Base-by-base conservation (phyloP, 2,888 invertebrate genomes). In the Nymphalis polychloros region DNA sequence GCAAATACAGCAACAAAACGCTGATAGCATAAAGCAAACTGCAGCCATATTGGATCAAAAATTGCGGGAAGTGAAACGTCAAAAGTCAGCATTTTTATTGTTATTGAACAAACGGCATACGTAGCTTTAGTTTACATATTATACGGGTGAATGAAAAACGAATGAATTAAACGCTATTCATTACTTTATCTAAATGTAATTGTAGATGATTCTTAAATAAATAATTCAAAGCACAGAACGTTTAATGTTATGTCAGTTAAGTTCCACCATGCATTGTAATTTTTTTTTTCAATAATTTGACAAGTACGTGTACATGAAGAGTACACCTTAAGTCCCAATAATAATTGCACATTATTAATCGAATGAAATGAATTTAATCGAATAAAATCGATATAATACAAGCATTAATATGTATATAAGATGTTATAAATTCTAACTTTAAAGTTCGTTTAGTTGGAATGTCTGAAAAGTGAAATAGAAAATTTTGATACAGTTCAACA, bases 41-140 rank as follows among this genome's bases (percentile, higher is more conserved):
- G 87, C 89, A 87, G 80, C 81, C 82, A 83, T 84, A 76, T 86
- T 86, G 86, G 78, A 82, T 81, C 86, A 88, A 88, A 89, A 90
- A 88, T 88, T 84, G 87, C 83, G 76, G 69, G 77, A 73, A 76
- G 78, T 73, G 73, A 80, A 82, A 81, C 80, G 78, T 79, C 75
- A 78, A 73, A 72, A 62, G 81, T 88, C 89, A 89, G 89, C 89
- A 78, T 80, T 87, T 88, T 88, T 85, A 81, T 81, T 79, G 77
- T 75, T 77, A 76, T 73, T 77, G 71, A 60, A 63, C 70, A 70
- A 68, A 69, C 71, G 67, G 74, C 82, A 83, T 79, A 81, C 79
- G 79, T 83, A 81, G 77, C 60, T 59, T 71, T 73, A 69, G 72
- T 71, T 71, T 73, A 72, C 73, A 70, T 55, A 67, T 62, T 66